Evolutionary conservation across 2,113 vertebrate genomes (phyloP).

Genomic region (Larimichthys crocea): DNA sequence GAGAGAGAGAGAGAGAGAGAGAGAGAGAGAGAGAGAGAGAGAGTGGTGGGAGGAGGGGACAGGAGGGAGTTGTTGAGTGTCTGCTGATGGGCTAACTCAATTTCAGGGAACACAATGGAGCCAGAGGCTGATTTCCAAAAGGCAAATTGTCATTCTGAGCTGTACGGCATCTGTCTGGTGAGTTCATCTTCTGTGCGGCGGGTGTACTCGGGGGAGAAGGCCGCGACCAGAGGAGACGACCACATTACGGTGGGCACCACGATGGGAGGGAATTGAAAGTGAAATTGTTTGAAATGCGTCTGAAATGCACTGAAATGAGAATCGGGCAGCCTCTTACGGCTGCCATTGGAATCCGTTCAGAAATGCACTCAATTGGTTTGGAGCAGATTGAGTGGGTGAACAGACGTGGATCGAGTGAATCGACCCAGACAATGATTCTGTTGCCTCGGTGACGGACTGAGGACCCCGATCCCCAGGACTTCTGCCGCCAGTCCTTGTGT

Average conservation of each 20-base stretch:
- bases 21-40: neutral
- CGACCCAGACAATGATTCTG: slow-evolving; percentile 66
- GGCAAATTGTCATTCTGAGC: slow-evolving; percentile 76
- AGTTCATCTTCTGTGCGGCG: slow-evolving; percentile 65
- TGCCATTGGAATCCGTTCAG: slow-evolving; percentile 65
- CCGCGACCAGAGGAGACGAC: slow-evolving; percentile 20
- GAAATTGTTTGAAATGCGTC: slow-evolving; percentile 74
- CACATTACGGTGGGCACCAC: slow-evolving; percentile 47
- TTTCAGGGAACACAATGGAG: slow-evolving; percentile 74
- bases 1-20: too few relatives aligned
- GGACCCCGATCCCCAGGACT: slow-evolving; percentile 24
- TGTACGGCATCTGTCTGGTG: slow-evolving; percentile 68
- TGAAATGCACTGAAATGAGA: slow-evolving; percentile 77
- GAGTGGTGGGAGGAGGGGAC: slow-evolving; percentile 2
- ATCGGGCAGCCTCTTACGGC: slow-evolving; percentile 53
- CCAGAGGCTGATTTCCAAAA: slow-evolving; percentile 74
- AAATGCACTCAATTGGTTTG: slow-evolving; percentile 63
- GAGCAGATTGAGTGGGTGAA: slow-evolving; percentile 62
- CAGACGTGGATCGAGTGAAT: slow-evolving; percentile 56
- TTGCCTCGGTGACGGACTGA: slow-evolving; percentile 57
- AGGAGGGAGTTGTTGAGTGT: slow-evolving; percentile 53
- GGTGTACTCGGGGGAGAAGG: slow-evolving; percentile 32
- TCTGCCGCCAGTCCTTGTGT: slow-evolving; percentile 26
- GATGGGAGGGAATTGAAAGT: slow-evolving; percentile 68
- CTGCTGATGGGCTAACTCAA: slow-evolving; percentile 73